Evolutionary conservation across 2,888 invertebrate species (phyloP), one percentile per base, ranked within the genome.

Genomic region (Tolmerus cingulatus): DNA sequence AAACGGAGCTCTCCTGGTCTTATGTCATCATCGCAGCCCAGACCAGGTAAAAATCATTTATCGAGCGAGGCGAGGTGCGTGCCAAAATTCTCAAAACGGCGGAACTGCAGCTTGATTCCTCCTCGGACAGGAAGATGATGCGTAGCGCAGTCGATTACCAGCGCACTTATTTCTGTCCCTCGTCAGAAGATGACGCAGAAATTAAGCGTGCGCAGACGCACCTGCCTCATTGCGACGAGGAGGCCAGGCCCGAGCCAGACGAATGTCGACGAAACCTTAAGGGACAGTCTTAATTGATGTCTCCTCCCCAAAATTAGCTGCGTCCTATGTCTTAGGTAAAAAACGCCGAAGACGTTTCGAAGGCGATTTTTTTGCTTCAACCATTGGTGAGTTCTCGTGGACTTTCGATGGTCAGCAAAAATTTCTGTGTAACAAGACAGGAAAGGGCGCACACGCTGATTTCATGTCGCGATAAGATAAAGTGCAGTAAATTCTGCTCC

Each of bases 231-330:
- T 82, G 66, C 82, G 37, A 14, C 66, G 27, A 23, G 74, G 37
- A 46, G 82, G 16, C 34, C 30, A 57, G 40, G 34, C 82, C 40
- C 9, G 12, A 40, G 40, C 85, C 74, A 43, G 46, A 12, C 74
- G 85, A 74, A 76, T 23, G 57, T 51, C 66, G 19, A 84, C 37
- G n/a, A 55, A 55, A 55, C 55, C 66, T 81, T 55, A 55, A 85
- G 85, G 74, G 74, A 85, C 85, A 85, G 87, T 85, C 88, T 57
- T 85, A 88, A 88, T 88, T 87, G 85, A 84, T 87, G 87, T 87
- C 87, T 88, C 88, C 87, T 84, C 88, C 88, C 88, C 87, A 27
- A 88, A 88, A 87, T 88, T 87, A 85, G 87, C 82, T 78, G 77
- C 87, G 74, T 55, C 40, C 79, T 40, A 43, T 79, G 37, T 55